These are phyloP conservation scores for Albula goreensis DNA, from an alignment of 2,113 vertebrate genomes.

Conservation along the genomic window DNA sequence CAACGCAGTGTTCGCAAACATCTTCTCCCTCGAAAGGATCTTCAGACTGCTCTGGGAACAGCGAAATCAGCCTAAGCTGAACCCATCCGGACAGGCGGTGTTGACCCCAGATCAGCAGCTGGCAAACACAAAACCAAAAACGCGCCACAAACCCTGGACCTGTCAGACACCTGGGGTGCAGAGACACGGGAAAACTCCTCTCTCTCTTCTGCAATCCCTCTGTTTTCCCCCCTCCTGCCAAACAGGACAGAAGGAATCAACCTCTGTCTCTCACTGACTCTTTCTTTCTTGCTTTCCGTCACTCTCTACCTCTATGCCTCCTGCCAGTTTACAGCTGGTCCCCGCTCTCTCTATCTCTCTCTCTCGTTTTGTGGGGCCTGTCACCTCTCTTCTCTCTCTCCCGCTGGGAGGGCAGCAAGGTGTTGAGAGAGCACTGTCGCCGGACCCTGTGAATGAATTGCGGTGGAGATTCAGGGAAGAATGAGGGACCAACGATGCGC, in stretches of 20 bases:
- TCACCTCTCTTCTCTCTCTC: too few species aligned
- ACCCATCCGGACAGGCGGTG: not conserved
- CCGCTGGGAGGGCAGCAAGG: not conserved
- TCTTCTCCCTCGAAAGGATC: not conserved
- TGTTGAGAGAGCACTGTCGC: not conserved
- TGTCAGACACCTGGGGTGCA: not conserved
- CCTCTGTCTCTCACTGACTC: not conserved
- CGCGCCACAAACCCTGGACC: not conserved
- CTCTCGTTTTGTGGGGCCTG: not conserved
- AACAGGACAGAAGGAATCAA: not conserved
- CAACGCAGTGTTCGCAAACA: too few species aligned
- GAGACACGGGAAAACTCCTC: not conserved
- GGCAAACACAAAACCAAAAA: not conserved
- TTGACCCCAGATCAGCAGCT: not conserved
- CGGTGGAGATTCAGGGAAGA: not conserved
- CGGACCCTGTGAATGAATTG: not conserved
- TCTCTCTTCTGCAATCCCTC: not conserved
- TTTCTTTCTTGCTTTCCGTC: not conserved
- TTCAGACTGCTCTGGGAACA: not conserved
- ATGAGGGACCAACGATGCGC: not conserved
- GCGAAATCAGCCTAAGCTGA: conserved; percentile 1
- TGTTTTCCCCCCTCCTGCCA: not conserved
- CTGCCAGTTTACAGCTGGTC: not conserved
- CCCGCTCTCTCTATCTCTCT: not conserved
- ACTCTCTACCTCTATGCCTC: not conserved